Conservation (phyloP, 2,888 invertebrate species). For the Coelinius sp. region DNA sequence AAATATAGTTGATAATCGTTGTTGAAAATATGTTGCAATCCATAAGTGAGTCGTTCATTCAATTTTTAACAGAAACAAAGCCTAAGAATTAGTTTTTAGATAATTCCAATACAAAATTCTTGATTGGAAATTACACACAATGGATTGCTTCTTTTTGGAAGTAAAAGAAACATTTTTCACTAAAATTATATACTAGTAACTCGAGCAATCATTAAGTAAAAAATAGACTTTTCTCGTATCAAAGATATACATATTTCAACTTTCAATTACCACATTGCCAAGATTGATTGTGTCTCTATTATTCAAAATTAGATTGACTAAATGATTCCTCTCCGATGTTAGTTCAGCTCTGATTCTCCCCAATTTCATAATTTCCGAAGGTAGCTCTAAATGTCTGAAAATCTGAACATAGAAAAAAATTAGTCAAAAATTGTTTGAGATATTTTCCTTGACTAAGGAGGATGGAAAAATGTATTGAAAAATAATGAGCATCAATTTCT, state of each 20-base stretch:
- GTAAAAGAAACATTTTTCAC: too few species aligned
- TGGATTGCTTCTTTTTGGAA: too few species aligned
- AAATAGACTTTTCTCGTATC: too few species aligned
- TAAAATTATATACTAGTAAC: too few species aligned
- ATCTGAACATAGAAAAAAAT: slow-evolving; percentile 73
- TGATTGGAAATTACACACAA: slow-evolving; percentile 11
- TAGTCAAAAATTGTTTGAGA: not conserved
- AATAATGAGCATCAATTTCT: too few species aligned
- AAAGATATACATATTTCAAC: too few species aligned
- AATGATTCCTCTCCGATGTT: slow-evolving; percentile 74
- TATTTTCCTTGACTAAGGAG: not conserved
- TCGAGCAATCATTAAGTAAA: too few species aligned
- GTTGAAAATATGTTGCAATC: too few species aligned
- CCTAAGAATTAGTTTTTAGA: not conserved
- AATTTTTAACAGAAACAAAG: too few species aligned
- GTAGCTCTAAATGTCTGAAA: slow-evolving; percentile 84
- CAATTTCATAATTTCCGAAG: slow-evolving; percentile 81
- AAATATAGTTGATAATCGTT: too few species aligned
- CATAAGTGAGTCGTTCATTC: too few species aligned
- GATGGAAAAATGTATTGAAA: not conserved
- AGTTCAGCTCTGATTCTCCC: slow-evolving; percentile 70
- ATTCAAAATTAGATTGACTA: slow-evolving; percentile 77
- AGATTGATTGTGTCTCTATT: slow-evolving; percentile 75
- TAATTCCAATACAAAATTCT: slow-evolving; percentile 12
- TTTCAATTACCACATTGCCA: slow-evolving; percentile 72